Evolutionary conservation across 2,888 invertebrate species (phyloP).

Genomic region (Tuta absoluta): DNA sequence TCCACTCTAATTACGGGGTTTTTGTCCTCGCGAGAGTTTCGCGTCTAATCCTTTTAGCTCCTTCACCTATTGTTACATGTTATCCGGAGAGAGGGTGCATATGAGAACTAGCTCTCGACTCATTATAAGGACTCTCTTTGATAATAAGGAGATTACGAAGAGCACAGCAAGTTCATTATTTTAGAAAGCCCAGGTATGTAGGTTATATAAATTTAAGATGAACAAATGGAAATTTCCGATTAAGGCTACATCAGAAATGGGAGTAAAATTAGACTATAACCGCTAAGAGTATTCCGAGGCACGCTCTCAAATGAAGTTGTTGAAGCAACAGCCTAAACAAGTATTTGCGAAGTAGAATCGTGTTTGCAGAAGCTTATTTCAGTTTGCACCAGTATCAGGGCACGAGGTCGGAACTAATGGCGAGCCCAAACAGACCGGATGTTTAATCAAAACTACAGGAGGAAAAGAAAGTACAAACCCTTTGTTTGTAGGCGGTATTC

Average conservation of each 20-base stretch:
- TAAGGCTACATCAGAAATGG: neutral
- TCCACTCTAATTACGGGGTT: slow-evolving; percentile 29
- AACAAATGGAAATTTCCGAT: neutral
- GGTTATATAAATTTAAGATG: neutral
- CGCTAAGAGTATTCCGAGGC: slow-evolving; percentile 22
- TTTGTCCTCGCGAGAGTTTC: slow-evolving; percentile 26
- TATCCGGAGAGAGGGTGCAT: slow-evolving; percentile 12
- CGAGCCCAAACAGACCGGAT: slow-evolving; percentile 38
- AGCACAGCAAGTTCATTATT: neutral
- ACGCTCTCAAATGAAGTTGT: slow-evolving; percentile 30
- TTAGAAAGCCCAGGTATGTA: neutral
- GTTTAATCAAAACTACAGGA: slow-evolving; percentile 44
- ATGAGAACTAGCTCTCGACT: slow-evolving; percentile 4
- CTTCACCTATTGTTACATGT: slow-evolving; percentile 29
- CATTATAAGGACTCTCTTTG: neutral
- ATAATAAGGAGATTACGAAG: neutral
- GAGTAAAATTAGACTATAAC: neutral
- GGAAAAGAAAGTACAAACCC: slow-evolving; percentile 34
- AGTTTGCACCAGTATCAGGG: slow-evolving; percentile 38
- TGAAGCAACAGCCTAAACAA: slow-evolving; percentile 37
- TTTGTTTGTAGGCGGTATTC: slow-evolving; percentile 25
- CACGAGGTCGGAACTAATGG: slow-evolving; percentile 37
- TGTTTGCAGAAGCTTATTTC: slow-evolving; percentile 45
- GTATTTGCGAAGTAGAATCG: slow-evolving; percentile 47
- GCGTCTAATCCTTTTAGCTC: slow-evolving; percentile 30